These are phyloP conservation scores for Crossocerus cetratus DNA, from an alignment of 2,888 invertebrate genomes.

Conservation along the genomic window DNA sequence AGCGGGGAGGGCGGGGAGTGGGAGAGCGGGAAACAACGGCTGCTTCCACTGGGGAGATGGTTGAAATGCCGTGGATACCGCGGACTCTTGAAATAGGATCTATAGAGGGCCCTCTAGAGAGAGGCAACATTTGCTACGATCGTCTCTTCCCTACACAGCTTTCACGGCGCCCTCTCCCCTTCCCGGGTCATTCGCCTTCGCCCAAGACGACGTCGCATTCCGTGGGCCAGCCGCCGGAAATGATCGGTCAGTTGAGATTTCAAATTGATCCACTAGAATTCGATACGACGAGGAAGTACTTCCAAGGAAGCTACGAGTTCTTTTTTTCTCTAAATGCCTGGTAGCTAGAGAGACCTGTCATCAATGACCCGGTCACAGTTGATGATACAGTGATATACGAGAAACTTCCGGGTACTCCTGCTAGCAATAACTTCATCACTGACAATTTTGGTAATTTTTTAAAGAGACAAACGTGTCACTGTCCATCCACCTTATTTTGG, in stretches of 20 bases:
- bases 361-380: too few relatives aligned
- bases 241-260: conserved; percentile 25
- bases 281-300: too few relatives aligned
- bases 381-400: too few relatives aligned
- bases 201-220: conserved; percentile 36
- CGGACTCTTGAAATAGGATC: conserved; percentile 27
- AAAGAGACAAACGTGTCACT: too few relatives aligned
- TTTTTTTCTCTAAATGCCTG: too few relatives aligned
- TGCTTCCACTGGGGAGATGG: background rate
- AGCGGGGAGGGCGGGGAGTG: conserved; percentile 10
- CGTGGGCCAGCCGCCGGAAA: conserved; percentile 16
- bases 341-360: too few relatives aligned
- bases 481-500: too few relatives aligned
- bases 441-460: too few relatives aligned
- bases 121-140: conserved; percentile 22
- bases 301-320: too few relatives aligned
- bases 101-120: conserved; percentile 12
- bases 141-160: conserved; percentile 5
- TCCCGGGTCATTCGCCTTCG: conserved; percentile 16
- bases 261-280: too few relatives aligned
- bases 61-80: conserved; percentile 40
- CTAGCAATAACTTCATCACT: too few relatives aligned
- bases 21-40: conserved; percentile 15
- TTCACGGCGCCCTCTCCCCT: conserved; percentile 3
- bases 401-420: too few relatives aligned